These are phyloP conservation scores for Lepisosteus oculatus DNA, from an alignment of 2,113 vertebrate genomes.

Conservation along the genomic window DNA sequence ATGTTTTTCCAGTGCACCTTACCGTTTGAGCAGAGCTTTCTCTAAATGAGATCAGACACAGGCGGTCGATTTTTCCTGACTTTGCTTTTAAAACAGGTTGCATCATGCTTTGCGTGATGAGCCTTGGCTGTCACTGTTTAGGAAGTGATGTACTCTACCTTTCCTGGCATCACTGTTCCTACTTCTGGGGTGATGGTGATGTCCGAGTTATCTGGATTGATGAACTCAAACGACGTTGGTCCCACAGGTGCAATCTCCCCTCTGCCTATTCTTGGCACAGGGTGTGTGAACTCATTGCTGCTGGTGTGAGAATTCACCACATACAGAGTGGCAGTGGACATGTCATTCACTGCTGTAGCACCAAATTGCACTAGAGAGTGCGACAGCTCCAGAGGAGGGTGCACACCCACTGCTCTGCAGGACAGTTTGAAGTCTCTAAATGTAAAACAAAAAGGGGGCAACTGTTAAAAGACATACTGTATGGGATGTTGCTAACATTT, in stretches of 20 bases:
- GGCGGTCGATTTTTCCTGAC: no score
- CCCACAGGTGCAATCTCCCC: constrained; percentile 45
- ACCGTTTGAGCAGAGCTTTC: no score
- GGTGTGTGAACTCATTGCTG: constrained; percentile 40
- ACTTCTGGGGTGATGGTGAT: constrained; percentile 71
- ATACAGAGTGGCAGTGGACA: constrained; percentile 62
- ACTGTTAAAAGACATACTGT: no score
- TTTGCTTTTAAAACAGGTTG: background rate
- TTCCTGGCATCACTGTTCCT: constrained; percentile 69
- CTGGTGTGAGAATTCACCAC: constrained; percentile 62
- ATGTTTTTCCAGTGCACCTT: no score
- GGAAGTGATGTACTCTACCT: constrained; percentile 50
- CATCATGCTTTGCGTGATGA: background rate
- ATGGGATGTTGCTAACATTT: no score
- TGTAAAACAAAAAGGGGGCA: background rate
- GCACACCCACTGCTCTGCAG: constrained; percentile 76
- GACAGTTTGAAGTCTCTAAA: constrained; percentile 78
- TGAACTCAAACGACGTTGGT: constrained; percentile 76
- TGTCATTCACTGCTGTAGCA: constrained; percentile 71
- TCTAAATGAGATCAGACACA: no score
- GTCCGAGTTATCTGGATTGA: constrained; percentile 56
- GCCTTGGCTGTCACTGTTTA: background rate
- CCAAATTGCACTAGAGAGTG: constrained; percentile 79
- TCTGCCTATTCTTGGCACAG: constrained; percentile 38
- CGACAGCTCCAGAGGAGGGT: constrained; percentile 82